phyloP scores from a whole-genome alignment of 2,113 vertebrate genomes.

The Nothocercus julius region DNA sequence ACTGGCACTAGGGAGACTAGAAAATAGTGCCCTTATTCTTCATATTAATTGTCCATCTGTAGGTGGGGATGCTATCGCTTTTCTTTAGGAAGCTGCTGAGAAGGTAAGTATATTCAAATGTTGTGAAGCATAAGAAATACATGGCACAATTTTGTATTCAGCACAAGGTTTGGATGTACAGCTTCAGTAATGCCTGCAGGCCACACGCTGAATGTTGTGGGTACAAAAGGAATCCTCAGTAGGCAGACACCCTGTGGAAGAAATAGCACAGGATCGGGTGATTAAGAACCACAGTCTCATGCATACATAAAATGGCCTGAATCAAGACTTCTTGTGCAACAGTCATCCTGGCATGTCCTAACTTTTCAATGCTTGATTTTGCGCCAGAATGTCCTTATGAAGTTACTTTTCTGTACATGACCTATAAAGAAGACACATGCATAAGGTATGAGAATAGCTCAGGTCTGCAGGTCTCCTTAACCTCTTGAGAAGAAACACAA shows the following conservation, averaged over 20 bases:
- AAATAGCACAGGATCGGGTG: background rate
- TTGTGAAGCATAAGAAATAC: background rate
- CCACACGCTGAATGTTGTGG: background rate
- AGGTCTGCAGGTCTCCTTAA: conserved; percentile 10
- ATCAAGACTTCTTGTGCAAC: background rate
- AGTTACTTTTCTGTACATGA: background rate
- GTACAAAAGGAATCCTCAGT: background rate
- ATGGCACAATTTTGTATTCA: background rate
- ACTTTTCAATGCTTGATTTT: background rate
- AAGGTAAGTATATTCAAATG: background rate
- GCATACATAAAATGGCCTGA: background rate
- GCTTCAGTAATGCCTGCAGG: background rate
- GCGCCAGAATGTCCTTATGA: background rate
- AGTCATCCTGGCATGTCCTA: background rate
- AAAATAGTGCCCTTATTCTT: background rate
- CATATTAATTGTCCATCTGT: background rate
- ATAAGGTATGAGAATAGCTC: background rate
- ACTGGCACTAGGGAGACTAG: accelerated
- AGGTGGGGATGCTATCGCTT: background rate
- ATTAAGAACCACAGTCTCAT: background rate
- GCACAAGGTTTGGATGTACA: background rate
- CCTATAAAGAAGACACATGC: background rate
- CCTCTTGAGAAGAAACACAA: conserved; percentile 18
- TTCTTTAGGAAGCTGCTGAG: background rate
- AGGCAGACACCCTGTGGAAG: background rate